Conservation (phyloP, 1,140 invertebrate genomes). For the Neotoxoptera formosana region DNA sequence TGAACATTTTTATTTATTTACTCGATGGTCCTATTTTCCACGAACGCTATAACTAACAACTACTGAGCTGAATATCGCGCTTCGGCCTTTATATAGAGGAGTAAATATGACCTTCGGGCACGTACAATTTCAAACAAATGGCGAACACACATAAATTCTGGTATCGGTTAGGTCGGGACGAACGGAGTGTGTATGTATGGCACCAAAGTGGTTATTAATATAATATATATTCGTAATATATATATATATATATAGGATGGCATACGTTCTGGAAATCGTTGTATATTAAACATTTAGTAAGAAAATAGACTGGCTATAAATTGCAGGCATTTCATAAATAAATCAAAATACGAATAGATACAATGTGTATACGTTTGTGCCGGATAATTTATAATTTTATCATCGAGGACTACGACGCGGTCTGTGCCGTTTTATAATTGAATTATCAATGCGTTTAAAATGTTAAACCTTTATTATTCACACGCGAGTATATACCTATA, state of each 20-base stretch:
- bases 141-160: slow-evolving; percentile 24
- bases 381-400: not conserved
- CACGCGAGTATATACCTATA: not conserved
- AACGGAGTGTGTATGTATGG: not conserved
- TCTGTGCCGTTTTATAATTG: not conserved
- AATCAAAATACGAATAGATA: not conserved
- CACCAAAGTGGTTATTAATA: slow-evolving; percentile 12
- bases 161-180: not conserved
- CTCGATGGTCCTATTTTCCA: not conserved
- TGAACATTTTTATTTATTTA: slow-evolving; percentile 19
- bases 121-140: slow-evolving; percentile 27
- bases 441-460: not conserved
- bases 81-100: not conserved
- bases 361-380: not conserved
- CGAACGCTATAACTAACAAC: not conserved
- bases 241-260: not conserved
- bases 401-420: not conserved
- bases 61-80: not conserved
- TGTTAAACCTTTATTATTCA: not conserved
- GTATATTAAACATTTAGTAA: not conserved
- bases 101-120: not conserved
- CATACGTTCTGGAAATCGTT: not conserved
- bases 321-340: not conserved
- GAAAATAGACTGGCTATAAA: slow-evolving; percentile 1
- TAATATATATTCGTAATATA: slow-evolving; percentile 25